phyloP scores from a whole-genome alignment of 1,140 invertebrate species.

The Diabrotica undecimpunctata region DNA sequence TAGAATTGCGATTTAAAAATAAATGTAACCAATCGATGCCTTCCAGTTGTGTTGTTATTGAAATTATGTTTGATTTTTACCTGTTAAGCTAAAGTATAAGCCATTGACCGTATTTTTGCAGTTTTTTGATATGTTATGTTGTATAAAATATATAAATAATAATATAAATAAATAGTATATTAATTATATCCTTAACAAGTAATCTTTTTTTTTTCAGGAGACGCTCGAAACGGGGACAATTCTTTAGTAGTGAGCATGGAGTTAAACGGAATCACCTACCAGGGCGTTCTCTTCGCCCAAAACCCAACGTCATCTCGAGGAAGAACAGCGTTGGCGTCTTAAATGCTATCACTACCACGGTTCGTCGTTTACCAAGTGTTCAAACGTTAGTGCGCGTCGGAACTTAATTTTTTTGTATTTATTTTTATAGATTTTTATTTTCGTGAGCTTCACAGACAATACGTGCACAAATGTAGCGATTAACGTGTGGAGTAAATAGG shows the following conservation, averaged over 20 bases:
- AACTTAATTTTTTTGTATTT: conserved; percentile 21
- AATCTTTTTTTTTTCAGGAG: conserved; percentile 52
- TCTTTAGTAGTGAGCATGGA: conserved; percentile 94
- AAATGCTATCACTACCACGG: conserved; percentile 12
- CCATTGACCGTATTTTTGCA: too few species aligned
- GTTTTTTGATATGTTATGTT: too few species aligned
- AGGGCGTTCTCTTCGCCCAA: conserved; percentile 82
- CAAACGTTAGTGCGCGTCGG: neutral
- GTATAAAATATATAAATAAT: too few species aligned
- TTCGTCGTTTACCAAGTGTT: neutral
- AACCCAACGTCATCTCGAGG: conserved; percentile 40
- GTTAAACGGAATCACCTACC: conserved; percentile 88
- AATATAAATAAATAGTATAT: too few species aligned
- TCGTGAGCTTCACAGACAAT: conserved; percentile 9
- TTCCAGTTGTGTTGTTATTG: too few species aligned
- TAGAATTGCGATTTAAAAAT: too few species aligned
- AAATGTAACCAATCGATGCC: too few species aligned
- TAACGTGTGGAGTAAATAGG: too few species aligned
- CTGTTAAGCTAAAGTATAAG: too few species aligned
- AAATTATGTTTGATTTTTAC: too few species aligned
- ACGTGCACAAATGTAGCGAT: conserved; percentile 8
- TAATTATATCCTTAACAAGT: too few species aligned
- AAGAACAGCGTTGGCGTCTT: conserved; percentile 52
- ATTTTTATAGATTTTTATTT: conserved; percentile 21
- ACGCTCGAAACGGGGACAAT: conserved; percentile 66